Evolutionary conservation across 2,113 vertebrate species (phyloP), one percentile per base, ranked within the genome.

Genomic region (Mungos mungo): DNA sequence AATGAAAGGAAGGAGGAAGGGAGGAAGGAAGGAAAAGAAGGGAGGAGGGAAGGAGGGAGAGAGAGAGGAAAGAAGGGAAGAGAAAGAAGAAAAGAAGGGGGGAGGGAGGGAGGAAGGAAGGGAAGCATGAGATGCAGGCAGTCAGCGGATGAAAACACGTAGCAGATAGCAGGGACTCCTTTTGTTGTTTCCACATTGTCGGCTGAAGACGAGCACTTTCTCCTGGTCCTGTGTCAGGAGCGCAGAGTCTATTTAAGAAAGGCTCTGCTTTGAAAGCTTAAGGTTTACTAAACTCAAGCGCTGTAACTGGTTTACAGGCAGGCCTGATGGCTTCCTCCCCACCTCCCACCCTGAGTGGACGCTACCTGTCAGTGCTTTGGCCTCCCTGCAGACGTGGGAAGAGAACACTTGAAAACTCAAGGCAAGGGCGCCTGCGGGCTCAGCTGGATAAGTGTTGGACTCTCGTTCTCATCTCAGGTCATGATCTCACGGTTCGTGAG

Each of bases 371-470:
- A 25, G 35, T 50, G 91, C 38, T 97, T 94, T 85, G 85, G 77
- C 41, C 89, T 96, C 60, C 80, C 90, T 29, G 57, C 33, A 88
- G 88, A 0, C 47, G 13, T 18, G 23, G 60, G 95, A 96, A 81
- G 25, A 23, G 91, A 88, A 72, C 29, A 82, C 72, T 97, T 97
- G 92, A 97, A 96, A 97, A 23, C 19, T 23, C 57, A 60, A 8
- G 57, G 57, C 57, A 60, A 9, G 21, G 57, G 57, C 8, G 0
- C 21, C 57, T 60, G 57, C 21, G 57, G 21, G 57, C 57, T 57
- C 57, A 57, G 57, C 7, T 2, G 57, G 57, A 7, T 21, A 60
- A 23, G 57, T 19, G 18, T 60, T 7, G 0, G 57, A 60, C 57
- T 60, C 21, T 60, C 7, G 57, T 23, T 60, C 57, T 60, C 0